Evolutionary conservation across 1,140 invertebrate genomes (phyloP), one percentile per base, ranked within the genome.

Genomic region (Magallana gigas): DNA sequence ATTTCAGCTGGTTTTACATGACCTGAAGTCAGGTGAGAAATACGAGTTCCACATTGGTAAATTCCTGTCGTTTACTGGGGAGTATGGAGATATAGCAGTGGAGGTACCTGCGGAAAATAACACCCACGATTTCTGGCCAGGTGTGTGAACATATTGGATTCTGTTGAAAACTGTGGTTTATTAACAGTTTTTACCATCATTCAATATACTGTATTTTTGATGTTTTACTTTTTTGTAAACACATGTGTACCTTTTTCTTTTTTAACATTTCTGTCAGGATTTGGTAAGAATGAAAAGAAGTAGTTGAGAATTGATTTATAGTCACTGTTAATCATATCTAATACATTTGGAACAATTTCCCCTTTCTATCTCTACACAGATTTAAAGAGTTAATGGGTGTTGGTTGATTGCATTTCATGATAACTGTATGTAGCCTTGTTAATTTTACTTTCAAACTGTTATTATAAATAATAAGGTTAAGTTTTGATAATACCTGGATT

Each of bases 11-110:
- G 82, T 91, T 48, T 58, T 93, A 85, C 88, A 90, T 14, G 87
- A 93, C 62, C 57, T 89, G 7, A 57, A 76, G 9, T 85, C 56
- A 36, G 80, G 86, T 11, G 82, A 91, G 12, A 85, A 85, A 29
- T 71, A 91, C 29, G 86, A 89, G 57, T 91, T 93, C 81, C 68
- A 85, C 12, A 86, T 93, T 5, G 91, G 92, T 81, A 87, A 90
- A 84, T 91, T 87, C 87, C 82, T 93, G 82, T 90, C 90, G 11
- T 90, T 88, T 64, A 57, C 87, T 9, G 90, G 90, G 23, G 90
- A 86, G 18, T 90, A 90, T 14, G 88, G 86, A 56, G 90, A 93
- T 89, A 91, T 93, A 64, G 88, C 93, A 57, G 90, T 91, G 83
- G 94, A 94, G 88, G 85, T 93, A 11, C 90, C 92, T 16, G 92